Base-by-base conservation (phyloP, 2,888 invertebrate genomes). In the Cinara cedri region DNA sequence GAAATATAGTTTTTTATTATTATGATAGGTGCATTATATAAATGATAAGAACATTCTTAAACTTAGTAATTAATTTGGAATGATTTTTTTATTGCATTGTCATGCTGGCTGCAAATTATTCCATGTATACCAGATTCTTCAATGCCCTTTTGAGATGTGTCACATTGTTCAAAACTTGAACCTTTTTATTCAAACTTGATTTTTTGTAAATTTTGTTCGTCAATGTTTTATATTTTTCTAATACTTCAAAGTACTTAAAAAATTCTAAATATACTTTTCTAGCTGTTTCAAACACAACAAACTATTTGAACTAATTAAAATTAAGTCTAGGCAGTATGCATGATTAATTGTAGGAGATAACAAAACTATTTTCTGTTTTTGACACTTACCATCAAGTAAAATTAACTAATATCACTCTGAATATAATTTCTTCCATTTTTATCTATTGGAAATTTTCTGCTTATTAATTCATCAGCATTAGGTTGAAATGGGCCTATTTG, bases 151-250 rank as follows among this genome's bases (percentile, higher is more conserved):
- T 24, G 6, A 57, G 4, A 26, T 57, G 1, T 57, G 0, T 1
- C 55, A 55, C 24, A 57, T 13, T 57, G 6, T 24, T 57, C 14
- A 57, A 24, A 57, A 57, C 4, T 57, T 57, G 13, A 24, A 57
- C 21, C 19, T n/a, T n/a, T n/a, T 34, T 34, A 34, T 4, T 4
- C 34, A 3, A 24, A 57, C 19, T 55, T 55, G 21, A 55, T 10
- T 13, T 57, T 21, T 4, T 24, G 24, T 57, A 13, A 57, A 57
- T 24, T 57, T 24, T 24, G 57, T 24, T 57, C 1, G 26, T 13
- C 57, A 57, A 24, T 57, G 13, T 57, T 57, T 57, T 57, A 26
- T 24, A 57, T 24, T 13, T 21, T 57, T 57, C 57, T 21, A 57
- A 14, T 14, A 57, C 13, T 24, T 57, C 26, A 24, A 57, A 57